Conservation (phyloP, 2,797 vertebrate genomes). For the Neopelma chrysocephalum region DNA sequence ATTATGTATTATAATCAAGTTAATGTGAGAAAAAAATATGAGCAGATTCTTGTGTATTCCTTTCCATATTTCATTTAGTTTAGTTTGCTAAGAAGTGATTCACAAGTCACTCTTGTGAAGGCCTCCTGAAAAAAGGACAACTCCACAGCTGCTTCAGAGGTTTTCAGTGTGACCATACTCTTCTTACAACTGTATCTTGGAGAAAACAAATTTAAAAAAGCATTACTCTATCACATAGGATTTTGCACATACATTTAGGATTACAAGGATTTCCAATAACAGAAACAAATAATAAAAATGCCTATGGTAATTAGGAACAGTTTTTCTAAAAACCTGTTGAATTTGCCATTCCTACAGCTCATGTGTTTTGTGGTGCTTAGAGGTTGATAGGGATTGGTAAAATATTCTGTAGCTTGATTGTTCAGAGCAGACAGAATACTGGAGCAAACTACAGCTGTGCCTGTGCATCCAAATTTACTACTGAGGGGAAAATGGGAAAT, state of each 20-base stretch:
- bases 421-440: neutral
- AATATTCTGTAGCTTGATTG: neutral
- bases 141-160: neutral
- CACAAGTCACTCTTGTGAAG: neutral
- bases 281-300: neutral
- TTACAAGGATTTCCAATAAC: neutral
- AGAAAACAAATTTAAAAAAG: neutral
- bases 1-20: neutral
- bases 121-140: neutral
- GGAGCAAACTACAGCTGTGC: neutral
- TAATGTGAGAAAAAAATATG: neutral
- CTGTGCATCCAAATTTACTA: neutral
- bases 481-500: neutral
- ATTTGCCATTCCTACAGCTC: neutral
- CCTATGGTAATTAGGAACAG: neutral
- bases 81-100: neutral
- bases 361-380: neutral
- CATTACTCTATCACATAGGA: neutral
- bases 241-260: neutral
- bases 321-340: neutral
- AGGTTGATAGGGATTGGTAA: neutral
- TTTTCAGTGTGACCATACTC: neutral
- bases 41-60: neutral
- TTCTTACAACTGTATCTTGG: neutral
- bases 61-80: neutral